A percentile compares a stretch with the other conserved stretches of the same genome.
These are phyloP conservation scores for Acronicta aceris DNA, from an alignment of 2,888 invertebrate genomes.

Conservation along the genomic window DNA sequence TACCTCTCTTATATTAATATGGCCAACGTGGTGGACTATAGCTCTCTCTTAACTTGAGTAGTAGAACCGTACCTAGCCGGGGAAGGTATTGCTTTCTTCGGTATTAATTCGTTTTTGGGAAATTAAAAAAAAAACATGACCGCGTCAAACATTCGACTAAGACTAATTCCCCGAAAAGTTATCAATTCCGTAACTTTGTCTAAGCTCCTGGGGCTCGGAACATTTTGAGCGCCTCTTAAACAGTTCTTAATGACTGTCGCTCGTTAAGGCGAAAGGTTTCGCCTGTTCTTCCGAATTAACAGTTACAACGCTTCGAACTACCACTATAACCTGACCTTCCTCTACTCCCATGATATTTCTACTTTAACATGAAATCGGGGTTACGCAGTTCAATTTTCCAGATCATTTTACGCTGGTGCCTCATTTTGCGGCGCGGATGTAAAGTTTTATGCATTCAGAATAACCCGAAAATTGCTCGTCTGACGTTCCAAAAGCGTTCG, in stretches of 20 bases:
- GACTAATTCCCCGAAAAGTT: slow-evolving; percentile 51
- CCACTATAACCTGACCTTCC: slow-evolving; percentile 62
- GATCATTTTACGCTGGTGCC: slow-evolving; percentile 63
- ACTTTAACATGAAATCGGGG: slow-evolving; percentile 12
- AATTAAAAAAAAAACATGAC: background rate
- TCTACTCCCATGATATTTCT: slow-evolving; percentile 32
- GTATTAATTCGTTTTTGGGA: too few species aligned
- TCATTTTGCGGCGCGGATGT: slow-evolving; percentile 72
- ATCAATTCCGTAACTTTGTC: slow-evolving; percentile 67
- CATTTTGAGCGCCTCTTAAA: slow-evolving; percentile 72
- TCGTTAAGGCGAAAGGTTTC: slow-evolving; percentile 84
- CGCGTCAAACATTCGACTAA: slow-evolving; percentile 30
- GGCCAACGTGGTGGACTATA: too few species aligned
- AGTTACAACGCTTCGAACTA: slow-evolving; percentile 69
- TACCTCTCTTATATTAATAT: too few species aligned
- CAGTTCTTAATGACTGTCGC: slow-evolving; percentile 79
- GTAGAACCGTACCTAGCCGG: too few species aligned
- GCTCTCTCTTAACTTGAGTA: too few species aligned
- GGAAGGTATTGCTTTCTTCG: background rate
- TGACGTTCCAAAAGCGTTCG: slow-evolving; percentile 75
- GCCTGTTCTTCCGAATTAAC: slow-evolving; percentile 84
- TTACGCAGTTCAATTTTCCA: slow-evolving; percentile 30
- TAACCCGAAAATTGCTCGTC: slow-evolving; percentile 83
- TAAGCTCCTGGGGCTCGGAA: slow-evolving; percentile 60
- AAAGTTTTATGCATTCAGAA: slow-evolving; percentile 84